phyloP scores from a whole-genome alignment of 2,888 invertebrate genomes.

The Stenodema calcarata region DNA sequence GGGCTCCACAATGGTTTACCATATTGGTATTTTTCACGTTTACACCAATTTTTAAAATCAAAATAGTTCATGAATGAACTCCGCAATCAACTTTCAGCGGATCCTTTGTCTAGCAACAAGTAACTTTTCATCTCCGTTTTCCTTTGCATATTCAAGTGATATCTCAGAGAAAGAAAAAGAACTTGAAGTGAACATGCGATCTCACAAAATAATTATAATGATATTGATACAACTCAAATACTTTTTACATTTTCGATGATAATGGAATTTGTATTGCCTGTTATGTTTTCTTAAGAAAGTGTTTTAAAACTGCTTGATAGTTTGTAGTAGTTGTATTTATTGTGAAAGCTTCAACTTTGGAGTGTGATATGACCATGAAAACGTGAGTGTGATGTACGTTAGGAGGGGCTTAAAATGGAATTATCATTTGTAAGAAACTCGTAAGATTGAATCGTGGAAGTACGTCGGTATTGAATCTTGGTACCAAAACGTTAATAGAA shows the following conservation, averaged over 20 bases:
- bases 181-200: slow-evolving; percentile 1
- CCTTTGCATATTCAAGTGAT: background rate
- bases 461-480: too few species aligned
- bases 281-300: background rate
- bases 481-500: too few species aligned
- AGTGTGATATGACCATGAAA: background rate
- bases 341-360: background rate
- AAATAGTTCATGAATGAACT: background rate
- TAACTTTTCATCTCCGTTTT: background rate
- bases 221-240: background rate
- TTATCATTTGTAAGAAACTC: too few species aligned
- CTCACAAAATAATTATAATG: background rate
- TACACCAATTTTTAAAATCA: background rate
- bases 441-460: too few species aligned
- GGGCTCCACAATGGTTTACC: background rate
- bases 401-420: too few species aligned
- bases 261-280: background rate
- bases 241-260: background rate
- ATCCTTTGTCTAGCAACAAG: background rate
- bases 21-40: slow-evolving; percentile 8
- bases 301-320: background rate
- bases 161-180: background rate
- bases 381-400: too few species aligned
- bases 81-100: background rate
- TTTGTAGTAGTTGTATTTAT: background rate